phyloP scores from a whole-genome alignment of 1,140 invertebrate genomes.

The Ridgeia piscesae region DNA sequence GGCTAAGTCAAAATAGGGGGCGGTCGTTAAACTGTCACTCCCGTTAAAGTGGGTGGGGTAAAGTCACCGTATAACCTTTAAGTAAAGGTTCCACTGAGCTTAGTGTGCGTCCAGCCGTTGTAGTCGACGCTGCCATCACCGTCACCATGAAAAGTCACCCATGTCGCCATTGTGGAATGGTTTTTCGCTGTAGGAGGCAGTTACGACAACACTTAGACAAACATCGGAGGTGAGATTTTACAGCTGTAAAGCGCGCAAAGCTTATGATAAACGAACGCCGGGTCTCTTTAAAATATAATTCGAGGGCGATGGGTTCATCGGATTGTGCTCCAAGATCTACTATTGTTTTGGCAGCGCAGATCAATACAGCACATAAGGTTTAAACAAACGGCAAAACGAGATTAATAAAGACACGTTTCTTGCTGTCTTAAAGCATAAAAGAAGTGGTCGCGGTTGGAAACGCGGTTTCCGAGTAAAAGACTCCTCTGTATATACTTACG shows the following conservation, averaged over 20 bases:
- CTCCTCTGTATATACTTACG: neutral
- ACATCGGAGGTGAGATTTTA: too few species aligned
- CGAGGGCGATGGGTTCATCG: neutral
- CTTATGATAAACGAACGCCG: neutral
- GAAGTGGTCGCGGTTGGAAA: neutral
- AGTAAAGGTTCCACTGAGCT: too few species aligned
- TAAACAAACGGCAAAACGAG: neutral
- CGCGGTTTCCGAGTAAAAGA: neutral
- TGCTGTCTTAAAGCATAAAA: neutral
- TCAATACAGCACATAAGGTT: neutral
- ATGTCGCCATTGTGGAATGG: too few species aligned
- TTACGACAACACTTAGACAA: too few species aligned
- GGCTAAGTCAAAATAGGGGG: too few species aligned
- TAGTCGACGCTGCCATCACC: too few species aligned
- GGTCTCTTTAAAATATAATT: constrained; percentile 20
- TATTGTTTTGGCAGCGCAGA: neutral
- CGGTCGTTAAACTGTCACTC: too few species aligned
- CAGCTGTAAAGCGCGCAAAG: neutral
- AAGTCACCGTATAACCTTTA: too few species aligned
- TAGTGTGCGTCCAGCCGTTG: too few species aligned
- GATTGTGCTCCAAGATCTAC: neutral
- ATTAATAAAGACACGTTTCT: neutral
- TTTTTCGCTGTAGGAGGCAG: too few species aligned
- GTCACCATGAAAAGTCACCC: too few species aligned
- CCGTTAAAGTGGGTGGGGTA: too few species aligned